Evolutionary conservation across 2,797 vertebrate genomes (phyloP), one percentile per base, ranked within the genome.

Genomic region (Nyctalus aviator): DNA sequence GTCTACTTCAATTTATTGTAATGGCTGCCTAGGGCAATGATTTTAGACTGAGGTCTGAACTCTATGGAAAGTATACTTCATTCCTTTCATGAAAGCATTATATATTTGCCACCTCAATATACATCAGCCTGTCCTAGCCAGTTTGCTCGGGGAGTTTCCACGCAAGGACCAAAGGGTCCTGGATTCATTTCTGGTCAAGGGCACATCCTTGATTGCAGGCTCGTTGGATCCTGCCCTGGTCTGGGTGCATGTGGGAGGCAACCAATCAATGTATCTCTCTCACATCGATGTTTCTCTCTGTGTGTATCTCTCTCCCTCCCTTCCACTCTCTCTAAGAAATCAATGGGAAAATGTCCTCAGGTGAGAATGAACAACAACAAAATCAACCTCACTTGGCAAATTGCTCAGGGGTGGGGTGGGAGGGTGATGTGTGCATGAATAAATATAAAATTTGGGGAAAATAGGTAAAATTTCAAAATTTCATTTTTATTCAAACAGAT

Each of bases 381-480:
- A 62, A 75, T 76, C 25, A 72, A 32, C 32, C 9, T 62, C 69
- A 93, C 50, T 55, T 84, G 93, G 79, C 46, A 95, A 91, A 95
- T 92, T 48, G 15, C n/a, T 50, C 2, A 30, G 4, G 21, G 12
- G 6, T 27, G 27, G 21, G 41, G 2, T 1, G 5, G 7, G 44
- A 17, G 25, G 4, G 30, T 46, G 32, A 77, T 68, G 14, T 37
- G 15, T 37, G 2, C 44, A 84, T 69, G n/a, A 72, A 77, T 46
- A 95, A 76, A 90, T 14, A 89, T 0, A 87, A 94, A 94, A 90
- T 90, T 62, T 88, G 21, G 69, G 88, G 92, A 94, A 94, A 37
- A 59, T 4, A 87, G 75, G 66, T 76, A 95, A 90, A 94, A 92
- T 92, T 94, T 93, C 66, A 78, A 79, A 92, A n/a, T 77, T 93